Evolutionary conservation across 2,888 invertebrate genomes (phyloP), one percentile per base, ranked within the genome.

Genomic region (Melitaea athalia): DNA sequence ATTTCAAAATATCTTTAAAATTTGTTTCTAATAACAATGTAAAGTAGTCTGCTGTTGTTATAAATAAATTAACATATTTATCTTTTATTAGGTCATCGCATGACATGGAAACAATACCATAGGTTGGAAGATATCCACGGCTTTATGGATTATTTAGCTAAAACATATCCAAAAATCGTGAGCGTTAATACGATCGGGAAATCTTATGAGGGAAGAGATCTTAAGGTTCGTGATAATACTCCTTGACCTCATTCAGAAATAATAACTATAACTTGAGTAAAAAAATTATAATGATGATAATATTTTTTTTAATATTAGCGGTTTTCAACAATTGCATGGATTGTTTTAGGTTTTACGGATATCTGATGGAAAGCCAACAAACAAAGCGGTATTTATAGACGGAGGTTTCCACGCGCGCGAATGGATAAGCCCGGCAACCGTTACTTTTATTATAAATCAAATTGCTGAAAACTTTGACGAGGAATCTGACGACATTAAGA

Each of bases 381-480:
- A 95, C 75, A 95, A 95, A 70, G 96, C 96, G 0, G 89, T 96
- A 33, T 96, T 96, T 94, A 94, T 96, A 66, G 96, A 96, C 78
- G 96, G 96, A 43, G 97, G 98, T 7, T 97, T 98, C 75, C 98
- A 98, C 81, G 98, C 98, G 0, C 94, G 98, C 49, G 99, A 99
- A 93, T 99, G 97, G 97, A 97, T 97, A 75, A 96, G 96, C 63
- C 97, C 97, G 0, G 96, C 97, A 0, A 94, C 95, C 0, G 96
- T 96, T 0, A 96, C 97, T 4, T 97, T 94, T 81, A 94, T 97
- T 70, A 95, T 97, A 71, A 95, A 97, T 79, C 94, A 96, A 79
- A 88, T 97, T 68, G 94, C 95, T 0, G 95, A 96, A 79, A 96
- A 96, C 81, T 96, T 95, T 81, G 96, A 96, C 67, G 92, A 92